Conservation (phyloP, 2,888 invertebrate species). For the Phytoseiulus persimilis region DNA sequence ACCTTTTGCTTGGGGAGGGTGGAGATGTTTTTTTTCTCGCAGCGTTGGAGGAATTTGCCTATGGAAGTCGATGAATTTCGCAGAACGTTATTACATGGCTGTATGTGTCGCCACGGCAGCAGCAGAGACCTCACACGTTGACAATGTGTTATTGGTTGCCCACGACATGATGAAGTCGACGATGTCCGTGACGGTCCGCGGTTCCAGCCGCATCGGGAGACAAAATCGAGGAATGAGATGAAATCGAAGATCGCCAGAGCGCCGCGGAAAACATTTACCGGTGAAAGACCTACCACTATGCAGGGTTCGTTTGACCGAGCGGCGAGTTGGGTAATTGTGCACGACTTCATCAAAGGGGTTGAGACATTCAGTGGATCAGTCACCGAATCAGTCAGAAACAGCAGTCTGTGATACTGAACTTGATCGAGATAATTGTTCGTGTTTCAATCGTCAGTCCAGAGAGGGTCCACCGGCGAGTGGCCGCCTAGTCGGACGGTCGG, state of each 20-base stretch:
- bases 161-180: not conserved
- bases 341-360: not conserved
- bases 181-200: not conserved
- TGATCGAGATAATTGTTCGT: not conserved
- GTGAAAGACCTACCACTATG: slow-evolving; percentile 5
- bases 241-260: not conserved
- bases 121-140: not conserved
- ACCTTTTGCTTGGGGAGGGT: no score
- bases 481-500: not conserved
- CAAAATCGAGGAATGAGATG: not conserved
- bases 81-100: not conserved
- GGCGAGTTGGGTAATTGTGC: not conserved
- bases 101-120: not conserved
- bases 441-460: slow-evolving; percentile 5
- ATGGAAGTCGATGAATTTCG: not conserved
- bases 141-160: not conserved
- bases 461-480: not conserved
- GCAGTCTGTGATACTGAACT: not conserved
- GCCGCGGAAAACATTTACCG: not conserved
- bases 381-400: not conserved
- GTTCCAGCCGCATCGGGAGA: not conserved
- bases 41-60: no score
- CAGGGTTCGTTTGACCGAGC: not conserved
- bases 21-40: no score
- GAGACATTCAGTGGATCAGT: not conserved